Conservation (phyloP, 1,140 invertebrate species). For the Ceratina calcarata region DNA sequence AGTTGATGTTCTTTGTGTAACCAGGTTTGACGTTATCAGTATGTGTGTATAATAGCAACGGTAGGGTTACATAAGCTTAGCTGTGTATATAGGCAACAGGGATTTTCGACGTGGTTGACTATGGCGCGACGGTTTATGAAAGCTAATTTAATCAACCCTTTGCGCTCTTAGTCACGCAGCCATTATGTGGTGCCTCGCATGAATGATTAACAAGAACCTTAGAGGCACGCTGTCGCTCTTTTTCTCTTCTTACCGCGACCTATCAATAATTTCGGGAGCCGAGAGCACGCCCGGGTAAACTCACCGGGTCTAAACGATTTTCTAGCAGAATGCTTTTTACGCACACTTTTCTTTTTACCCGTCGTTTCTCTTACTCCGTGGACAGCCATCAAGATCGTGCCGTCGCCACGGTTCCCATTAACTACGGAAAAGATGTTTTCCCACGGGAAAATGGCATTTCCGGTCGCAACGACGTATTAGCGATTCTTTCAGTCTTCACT, state of each 20-base stretch:
- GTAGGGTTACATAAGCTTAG: neutral
- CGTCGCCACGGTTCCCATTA: slow-evolving; percentile 26
- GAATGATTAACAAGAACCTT: slow-evolving; percentile 38
- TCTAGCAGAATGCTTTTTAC: slow-evolving; percentile 31
- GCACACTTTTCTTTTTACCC: slow-evolving; percentile 3
- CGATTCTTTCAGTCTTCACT: neutral
- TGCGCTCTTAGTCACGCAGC: neutral
- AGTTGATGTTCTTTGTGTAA: neutral
- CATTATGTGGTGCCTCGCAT: neutral
- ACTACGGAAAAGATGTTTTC: slow-evolving; percentile 26
- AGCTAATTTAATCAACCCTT: slow-evolving; percentile 29
- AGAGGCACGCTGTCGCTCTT: neutral
- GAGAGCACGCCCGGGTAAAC: neutral
- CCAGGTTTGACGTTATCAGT: neutral
- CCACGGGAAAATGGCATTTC: slow-evolving; percentile 42
- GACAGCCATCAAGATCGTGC: slow-evolving; percentile 15
- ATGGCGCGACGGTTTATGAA: neutral
- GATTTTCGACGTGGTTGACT: neutral
- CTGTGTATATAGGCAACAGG: neutral
- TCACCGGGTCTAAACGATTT: slow-evolving; percentile 25
- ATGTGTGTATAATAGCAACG: neutral
- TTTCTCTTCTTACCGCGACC: neutral
- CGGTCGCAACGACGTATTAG: slow-evolving; percentile 4
- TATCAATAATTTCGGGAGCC: too few species aligned
- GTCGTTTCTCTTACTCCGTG: neutral